phyloP scores from a whole-genome alignment of 1,140 invertebrate genomes.

The Caenorhabditis latens region DNA sequence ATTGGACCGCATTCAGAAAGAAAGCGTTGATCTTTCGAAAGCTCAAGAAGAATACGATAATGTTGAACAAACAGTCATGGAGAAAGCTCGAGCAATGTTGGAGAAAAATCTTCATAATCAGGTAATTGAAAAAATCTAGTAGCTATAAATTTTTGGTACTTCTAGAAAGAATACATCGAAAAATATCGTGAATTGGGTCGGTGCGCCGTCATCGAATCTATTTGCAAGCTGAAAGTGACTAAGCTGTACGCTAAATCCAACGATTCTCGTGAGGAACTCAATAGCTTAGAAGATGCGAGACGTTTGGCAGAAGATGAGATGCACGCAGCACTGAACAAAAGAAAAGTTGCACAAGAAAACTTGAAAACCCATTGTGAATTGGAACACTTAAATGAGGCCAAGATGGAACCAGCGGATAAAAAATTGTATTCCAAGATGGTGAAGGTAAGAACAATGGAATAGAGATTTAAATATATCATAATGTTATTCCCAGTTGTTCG shows the following conservation, averaged over 20 bases:
- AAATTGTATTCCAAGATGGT: not conserved
- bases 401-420: conserved; percentile 19
- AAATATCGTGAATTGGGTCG: not conserved
- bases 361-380: conserved; percentile 1
- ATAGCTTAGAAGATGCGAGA: not conserved
- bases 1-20: conserved; percentile 12
- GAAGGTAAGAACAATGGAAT: not conserved
- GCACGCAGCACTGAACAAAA: not conserved
- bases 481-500: conserved; percentile 57
- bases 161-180: not conserved
- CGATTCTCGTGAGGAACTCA: not conserved
- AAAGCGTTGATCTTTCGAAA: not conserved
- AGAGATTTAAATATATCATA: not conserved
- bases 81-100: not conserved
- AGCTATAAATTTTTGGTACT: not conserved
- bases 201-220: not conserved
- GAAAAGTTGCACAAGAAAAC: not conserved
- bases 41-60: not conserved
- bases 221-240: not conserved
- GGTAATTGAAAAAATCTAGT: too few relatives aligned
- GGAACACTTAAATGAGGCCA: not conserved
- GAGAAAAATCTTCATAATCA: too few relatives aligned
- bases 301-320: not conserved
- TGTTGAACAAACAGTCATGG: not conserved
- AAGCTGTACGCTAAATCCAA: not conserved